phyloP scores from a whole-genome alignment of 2,888 invertebrate genomes.

The Apomyelois bistriatella region DNA sequence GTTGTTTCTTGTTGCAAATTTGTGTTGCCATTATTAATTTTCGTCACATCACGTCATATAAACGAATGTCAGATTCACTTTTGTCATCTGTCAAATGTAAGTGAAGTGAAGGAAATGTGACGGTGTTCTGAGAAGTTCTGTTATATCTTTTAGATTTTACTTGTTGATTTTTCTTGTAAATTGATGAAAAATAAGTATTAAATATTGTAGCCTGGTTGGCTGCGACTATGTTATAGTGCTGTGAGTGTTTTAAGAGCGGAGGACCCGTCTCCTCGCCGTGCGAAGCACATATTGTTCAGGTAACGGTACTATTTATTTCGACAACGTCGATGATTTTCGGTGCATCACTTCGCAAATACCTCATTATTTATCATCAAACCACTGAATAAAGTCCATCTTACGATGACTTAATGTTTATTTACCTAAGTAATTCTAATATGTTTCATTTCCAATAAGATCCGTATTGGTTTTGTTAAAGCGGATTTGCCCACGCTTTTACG shows the following conservation, averaged over 20 bases:
- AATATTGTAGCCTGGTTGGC: slow-evolving; percentile 23
- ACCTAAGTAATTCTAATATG: neutral
- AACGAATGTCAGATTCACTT: neutral
- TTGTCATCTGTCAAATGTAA: slow-evolving; percentile 33
- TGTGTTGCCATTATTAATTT: too few species aligned
- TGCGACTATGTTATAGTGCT: slow-evolving; percentile 57
- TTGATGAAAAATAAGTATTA: slow-evolving; percentile 51
- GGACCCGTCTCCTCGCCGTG: slow-evolving; percentile 38
- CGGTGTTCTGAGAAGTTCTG: slow-evolving; percentile 60
- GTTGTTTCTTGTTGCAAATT: too few species aligned
- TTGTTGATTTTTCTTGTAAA: slow-evolving; percentile 71
- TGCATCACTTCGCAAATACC: slow-evolving; percentile 34
- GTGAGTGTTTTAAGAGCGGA: slow-evolving; percentile 33
- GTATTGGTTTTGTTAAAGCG: neutral
- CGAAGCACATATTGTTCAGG: slow-evolving; percentile 56
- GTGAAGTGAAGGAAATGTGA: slow-evolving; percentile 59
- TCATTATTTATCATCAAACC: slow-evolving; percentile 30
- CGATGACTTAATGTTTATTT: neutral
- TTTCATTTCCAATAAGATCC: slow-evolving; percentile 9
- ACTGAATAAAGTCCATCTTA: neutral
- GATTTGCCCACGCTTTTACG: neutral
- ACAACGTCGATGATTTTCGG: slow-evolving; percentile 60
- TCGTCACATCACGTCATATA: too few species aligned
- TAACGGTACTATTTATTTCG: slow-evolving; percentile 75
- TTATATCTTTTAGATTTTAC: slow-evolving; percentile 66